These are phyloP conservation scores for Ispidina picta DNA, from an alignment of 2,797 vertebrate genomes.

Conservation along the genomic window DNA sequence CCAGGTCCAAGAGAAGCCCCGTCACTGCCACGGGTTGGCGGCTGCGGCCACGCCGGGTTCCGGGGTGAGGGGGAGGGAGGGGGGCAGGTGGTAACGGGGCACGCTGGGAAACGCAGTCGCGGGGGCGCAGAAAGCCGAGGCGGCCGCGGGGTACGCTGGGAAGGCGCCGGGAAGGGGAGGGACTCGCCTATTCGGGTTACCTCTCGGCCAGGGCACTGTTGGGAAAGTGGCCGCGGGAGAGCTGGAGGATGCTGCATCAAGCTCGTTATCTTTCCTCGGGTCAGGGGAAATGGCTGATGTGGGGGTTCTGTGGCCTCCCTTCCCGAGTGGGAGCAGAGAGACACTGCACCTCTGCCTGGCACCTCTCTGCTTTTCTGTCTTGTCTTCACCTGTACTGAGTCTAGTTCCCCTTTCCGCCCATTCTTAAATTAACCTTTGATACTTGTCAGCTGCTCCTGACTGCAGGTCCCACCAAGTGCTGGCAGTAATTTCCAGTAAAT, in stretches of 20 bases:
- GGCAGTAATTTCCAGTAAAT: not conserved
- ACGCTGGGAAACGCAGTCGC: not conserved
- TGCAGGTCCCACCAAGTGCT: not conserved
- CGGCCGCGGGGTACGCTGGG: not conserved
- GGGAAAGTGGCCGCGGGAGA: not conserved
- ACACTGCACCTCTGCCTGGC: not conserved
- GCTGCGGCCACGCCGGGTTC: no score
- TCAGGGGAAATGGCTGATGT: not conserved
- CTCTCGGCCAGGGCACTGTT: not conserved
- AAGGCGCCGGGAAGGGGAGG: not conserved
- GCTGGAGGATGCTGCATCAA: accelerated
- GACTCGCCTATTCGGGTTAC: no score
- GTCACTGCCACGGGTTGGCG: no score
- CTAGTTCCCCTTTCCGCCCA: not conserved
- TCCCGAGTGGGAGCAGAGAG: not conserved
- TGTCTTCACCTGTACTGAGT: not conserved
- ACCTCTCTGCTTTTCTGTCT: not conserved
- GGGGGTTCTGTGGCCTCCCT: no score
- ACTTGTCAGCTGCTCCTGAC: not conserved
- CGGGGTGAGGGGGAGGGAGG: not conserved
- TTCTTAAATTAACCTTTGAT: not conserved
- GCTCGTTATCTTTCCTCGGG: accelerated
- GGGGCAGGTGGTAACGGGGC: not conserved
- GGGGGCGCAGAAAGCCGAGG: not conserved
- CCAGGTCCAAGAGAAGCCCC: not conserved